phyloP scores from a whole-genome alignment of 2,888 invertebrate genomes.

The Thecocarcelia acutangulata region DNA sequence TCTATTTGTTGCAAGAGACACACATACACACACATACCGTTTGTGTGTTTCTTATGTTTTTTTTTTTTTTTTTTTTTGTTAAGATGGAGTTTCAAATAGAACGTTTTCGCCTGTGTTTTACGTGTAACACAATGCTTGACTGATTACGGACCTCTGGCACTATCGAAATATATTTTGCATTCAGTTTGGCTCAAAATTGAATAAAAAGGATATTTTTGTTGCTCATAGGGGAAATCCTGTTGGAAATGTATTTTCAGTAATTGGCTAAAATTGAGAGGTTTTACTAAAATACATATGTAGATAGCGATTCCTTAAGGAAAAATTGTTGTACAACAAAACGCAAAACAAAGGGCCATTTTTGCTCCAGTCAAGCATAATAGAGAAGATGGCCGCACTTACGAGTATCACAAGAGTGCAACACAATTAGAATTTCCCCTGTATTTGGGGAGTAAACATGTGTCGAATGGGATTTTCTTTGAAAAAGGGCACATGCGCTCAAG shows the following conservation, averaged over 20 bases:
- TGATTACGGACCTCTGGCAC: constrained; percentile 80
- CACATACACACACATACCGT: constrained; percentile 3
- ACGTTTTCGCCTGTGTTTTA: constrained; percentile 49
- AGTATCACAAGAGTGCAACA: constrained; percentile 4
- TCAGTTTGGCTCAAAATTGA: constrained; percentile 64
- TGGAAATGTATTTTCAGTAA: constrained; percentile 55
- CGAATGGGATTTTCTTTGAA: constrained; percentile 52
- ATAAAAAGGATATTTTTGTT: constrained; percentile 68
- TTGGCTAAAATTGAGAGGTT: constrained; percentile 58
- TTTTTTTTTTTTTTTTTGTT: constrained; percentile 9
- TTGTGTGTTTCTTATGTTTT: constrained; percentile 14
- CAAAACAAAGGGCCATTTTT: constrained; percentile 72
- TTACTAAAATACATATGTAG: no score
- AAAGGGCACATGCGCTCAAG: constrained; percentile 67
- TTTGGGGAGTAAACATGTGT: constrained; percentile 65
- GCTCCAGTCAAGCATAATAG: constrained; percentile 53
- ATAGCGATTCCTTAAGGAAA: constrained; percentile 37
- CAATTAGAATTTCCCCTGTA: constrained; percentile 61
- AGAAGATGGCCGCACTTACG: constrained; percentile 60
- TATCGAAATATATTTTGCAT: constrained; percentile 73
- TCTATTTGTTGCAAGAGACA: constrained; percentile 2
- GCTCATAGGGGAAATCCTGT: constrained; percentile 67
- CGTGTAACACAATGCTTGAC: constrained; percentile 78
- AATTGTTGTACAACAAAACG: constrained; percentile 35
- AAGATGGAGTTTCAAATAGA: constrained; percentile 61